Conservation (phyloP, 2,113 vertebrate species). For the Lamprotornis superbus region DNA sequence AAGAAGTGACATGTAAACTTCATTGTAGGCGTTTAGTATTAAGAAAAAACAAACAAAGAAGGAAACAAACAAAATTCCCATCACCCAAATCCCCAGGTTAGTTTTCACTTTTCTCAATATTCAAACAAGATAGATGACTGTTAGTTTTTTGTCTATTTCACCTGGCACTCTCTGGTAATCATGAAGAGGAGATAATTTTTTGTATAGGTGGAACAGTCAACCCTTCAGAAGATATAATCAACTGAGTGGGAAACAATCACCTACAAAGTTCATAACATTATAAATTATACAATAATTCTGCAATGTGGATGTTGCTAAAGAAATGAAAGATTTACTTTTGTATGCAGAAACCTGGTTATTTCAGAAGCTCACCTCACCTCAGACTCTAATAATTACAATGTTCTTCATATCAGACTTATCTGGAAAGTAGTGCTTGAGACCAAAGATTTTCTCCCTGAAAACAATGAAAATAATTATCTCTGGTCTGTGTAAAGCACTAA, state of each 20-base stretch:
- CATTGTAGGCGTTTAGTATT: neutral
- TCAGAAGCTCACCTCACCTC: neutral
- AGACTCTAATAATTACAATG: neutral
- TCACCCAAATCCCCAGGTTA: neutral
- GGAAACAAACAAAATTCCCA: neutral
- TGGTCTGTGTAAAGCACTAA: neutral
- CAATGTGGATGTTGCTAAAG: neutral
- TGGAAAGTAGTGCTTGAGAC: neutral
- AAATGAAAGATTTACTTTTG: neutral
- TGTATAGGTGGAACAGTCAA: neutral
- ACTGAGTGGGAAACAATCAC: neutral
- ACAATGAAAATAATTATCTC: neutral
- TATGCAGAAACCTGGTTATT: neutral
- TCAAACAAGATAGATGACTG: neutral
- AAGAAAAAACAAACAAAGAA: neutral
- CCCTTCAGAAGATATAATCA: neutral
- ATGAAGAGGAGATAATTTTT: neutral
- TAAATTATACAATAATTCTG: neutral
- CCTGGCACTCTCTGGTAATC: rapidly evolving
- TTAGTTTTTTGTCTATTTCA: neutral
- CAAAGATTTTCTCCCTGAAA: neutral
- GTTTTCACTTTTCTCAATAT: neutral
- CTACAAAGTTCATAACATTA: neutral
- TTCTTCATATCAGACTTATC: neutral
- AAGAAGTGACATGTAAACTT: neutral